Percentiles rank a stretch among this genome's conserved stretches.
Conservation (phyloP, 2,113 vertebrate genomes). For the Marmota flaviventris region DNA sequence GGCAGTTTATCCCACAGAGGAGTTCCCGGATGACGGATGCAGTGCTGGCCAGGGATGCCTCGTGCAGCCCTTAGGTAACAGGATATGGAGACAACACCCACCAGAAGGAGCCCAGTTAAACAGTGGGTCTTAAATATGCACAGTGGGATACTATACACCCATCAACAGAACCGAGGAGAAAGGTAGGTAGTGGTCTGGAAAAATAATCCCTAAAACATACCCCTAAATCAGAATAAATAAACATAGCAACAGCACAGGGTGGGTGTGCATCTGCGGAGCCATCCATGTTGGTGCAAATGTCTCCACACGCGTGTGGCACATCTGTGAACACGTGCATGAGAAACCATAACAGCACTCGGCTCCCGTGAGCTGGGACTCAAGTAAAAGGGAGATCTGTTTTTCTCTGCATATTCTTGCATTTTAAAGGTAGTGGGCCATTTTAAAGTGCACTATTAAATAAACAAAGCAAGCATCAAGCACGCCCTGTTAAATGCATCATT, state of each 20-base stretch:
- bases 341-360: accelerated
- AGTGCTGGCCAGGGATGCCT: not conserved
- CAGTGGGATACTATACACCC: not conserved
- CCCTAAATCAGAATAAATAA: not conserved
- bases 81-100: not conserved
- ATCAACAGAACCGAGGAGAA: not conserved
- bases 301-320: not conserved
- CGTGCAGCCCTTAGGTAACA: not conserved
- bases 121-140: not conserved
- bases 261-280: too few relatives aligned
- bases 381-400: not conserved
- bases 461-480: not conserved
- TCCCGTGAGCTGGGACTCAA: not conserved
- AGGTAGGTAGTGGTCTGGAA: accelerated
- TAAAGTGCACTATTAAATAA: not conserved
- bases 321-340: accelerated
- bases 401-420: not conserved
- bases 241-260: not conserved
- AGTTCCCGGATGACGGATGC: not conserved
- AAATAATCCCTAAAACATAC: not conserved
- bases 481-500: not conserved
- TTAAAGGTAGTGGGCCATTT: not conserved
- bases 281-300: accelerated
- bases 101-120: not conserved
- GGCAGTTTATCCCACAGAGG: not conserved